Base-by-base conservation (phyloP, 2,888 invertebrate genomes). In the Tanytarsus gracilentus region DNA sequence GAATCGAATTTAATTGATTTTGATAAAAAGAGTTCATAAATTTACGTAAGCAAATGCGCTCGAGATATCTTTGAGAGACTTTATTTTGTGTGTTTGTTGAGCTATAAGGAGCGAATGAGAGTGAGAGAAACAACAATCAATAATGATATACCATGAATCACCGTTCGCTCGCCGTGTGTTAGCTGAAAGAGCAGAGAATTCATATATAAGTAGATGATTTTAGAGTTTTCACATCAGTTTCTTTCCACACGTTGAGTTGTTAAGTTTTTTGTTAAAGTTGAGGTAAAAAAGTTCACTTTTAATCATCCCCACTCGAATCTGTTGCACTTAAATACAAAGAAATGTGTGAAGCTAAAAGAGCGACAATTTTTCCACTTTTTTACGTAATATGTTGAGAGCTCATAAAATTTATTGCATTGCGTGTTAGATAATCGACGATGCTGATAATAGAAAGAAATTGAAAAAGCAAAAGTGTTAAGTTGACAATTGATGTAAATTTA, bases 31-130 rank as follows among this genome's bases (percentile, higher is more conserved):
- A n/a, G n/a, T n/a, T n/a, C n/a, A n/a, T n/a, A n/a, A n/a, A 48
- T 58, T 53, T 58, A 58, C 58, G 44, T 58, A 58, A 58, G 48
- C 49, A n/a, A n/a, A n/a, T n/a, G n/a, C n/a, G n/a, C n/a, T n/a
- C n/a, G n/a, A n/a, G 25, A 26, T 30, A 51, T 30, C 51, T 29
- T 51, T 49, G 25, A 18, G 44, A 44, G 44, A n/a, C 16, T 36
- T 14, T 14, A 14, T n/a, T 14, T 36, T 7, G 16, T 36, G 16
- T n/a, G n/a, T n/a, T n/a, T n/a, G n/a, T n/a, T n/a, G n/a, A n/a
- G n/a, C n/a, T n/a, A n/a, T n/a, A n/a, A 44, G 23, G 23, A 23
- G 21, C 11, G 14, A 9, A 7, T 21, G 21, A 49, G n/a, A 26
- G 9, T 3, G 29, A 29, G 25, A 51, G 30, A 29, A 18, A 11